These are phyloP conservation scores for Vombatus ursinus DNA, from an alignment of 2,113 vertebrate species.

Conservation along the genomic window DNA sequence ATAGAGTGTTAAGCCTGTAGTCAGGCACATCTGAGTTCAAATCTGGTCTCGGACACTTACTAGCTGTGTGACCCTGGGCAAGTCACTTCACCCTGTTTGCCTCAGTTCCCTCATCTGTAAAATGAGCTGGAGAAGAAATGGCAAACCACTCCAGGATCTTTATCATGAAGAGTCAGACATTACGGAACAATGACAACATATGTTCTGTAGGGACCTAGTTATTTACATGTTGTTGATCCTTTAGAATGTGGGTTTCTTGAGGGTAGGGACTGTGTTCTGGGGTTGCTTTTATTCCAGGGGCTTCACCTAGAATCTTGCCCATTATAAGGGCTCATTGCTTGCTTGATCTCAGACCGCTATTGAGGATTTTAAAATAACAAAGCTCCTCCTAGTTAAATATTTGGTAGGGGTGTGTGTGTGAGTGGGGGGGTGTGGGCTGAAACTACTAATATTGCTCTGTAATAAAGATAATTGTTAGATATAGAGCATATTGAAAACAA, in stretches of 20 bases:
- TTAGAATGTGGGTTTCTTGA: not conserved
- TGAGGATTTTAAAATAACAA: not conserved
- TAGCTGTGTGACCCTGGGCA: too few relatives aligned
- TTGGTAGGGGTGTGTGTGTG: not conserved
- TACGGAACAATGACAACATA: too few relatives aligned
- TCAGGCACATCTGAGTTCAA: not conserved
- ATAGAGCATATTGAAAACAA: conserved; percentile 9
- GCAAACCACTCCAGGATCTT: not conserved
- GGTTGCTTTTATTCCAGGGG: not conserved
- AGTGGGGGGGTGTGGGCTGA: not conserved
- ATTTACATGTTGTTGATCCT: not conserved
- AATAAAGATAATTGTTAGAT: conserved; percentile 25
- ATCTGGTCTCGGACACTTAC: not conserved
- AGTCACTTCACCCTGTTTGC: not conserved
- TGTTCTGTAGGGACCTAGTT: not conserved
- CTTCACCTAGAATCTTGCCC: not conserved
- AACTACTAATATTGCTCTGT: conserved; percentile 24
- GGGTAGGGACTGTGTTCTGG: not conserved
- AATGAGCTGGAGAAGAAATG: not conserved
- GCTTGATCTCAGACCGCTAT: not conserved
- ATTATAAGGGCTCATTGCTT: not conserved
- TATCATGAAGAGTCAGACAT: too few relatives aligned
- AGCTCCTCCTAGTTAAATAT: not conserved
- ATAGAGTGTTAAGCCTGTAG: not conserved
- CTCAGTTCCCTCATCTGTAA: not conserved